Evolutionary conservation across 2,797 vertebrate species (phyloP).

Genomic region (Gymnothorax reevesii): DNA sequence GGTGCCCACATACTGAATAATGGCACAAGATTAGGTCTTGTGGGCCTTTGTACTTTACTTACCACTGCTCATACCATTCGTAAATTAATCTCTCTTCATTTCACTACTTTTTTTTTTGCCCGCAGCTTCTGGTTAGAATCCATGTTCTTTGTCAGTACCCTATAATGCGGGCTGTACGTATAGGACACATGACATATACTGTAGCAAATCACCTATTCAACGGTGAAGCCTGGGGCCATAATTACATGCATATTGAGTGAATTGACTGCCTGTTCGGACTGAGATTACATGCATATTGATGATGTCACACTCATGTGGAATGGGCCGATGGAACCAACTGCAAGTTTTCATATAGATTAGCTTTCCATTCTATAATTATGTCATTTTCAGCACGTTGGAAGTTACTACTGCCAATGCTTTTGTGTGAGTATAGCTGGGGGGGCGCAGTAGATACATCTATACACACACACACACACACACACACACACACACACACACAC

Average conservation of each 20-base stretch:
- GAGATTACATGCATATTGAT: background rate
- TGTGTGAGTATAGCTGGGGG: background rate
- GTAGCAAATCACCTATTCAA: background rate
- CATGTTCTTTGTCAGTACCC: background rate
- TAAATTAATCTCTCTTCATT: background rate
- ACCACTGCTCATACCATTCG: background rate
- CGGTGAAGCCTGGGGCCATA: background rate
- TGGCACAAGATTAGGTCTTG: background rate
- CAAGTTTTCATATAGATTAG: constrained; percentile 11
- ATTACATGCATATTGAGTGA: background rate
- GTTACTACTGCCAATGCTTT: background rate
- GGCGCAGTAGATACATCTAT: no score
- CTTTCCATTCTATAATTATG: background rate
- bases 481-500: background rate
- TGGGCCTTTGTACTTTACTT: background rate
- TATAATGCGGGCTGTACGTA: background rate
- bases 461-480: background rate
- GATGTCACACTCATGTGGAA: background rate
- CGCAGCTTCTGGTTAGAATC: background rate
- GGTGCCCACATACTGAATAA: background rate
- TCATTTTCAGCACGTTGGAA: background rate
- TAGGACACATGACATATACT: background rate
- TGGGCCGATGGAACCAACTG: background rate
- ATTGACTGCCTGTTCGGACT: background rate
- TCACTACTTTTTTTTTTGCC: background rate